These are phyloP conservation scores for Erpetoichthys calabaricus DNA, from an alignment of 2,797 vertebrate genomes.

Conservation along the genomic window DNA sequence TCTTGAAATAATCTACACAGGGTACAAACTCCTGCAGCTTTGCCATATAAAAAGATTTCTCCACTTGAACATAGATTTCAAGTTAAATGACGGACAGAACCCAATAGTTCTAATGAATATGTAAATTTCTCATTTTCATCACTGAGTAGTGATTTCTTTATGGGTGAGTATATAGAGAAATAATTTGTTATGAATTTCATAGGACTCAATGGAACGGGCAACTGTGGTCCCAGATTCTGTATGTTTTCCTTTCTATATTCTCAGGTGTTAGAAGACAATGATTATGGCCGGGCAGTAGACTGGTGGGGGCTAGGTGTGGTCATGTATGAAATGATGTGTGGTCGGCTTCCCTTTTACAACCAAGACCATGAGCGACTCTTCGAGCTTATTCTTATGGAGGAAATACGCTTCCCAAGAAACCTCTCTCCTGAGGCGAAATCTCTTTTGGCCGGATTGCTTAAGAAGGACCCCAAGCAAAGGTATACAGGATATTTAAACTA, in stretches of 20 bases:
- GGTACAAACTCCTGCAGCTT: too few species aligned
- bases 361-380: constrained; percentile 91
- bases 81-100: too few species aligned
- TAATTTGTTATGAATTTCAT: too few species aligned
- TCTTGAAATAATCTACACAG: too few species aligned
- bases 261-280: constrained; percentile 88
- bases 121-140: too few species aligned
- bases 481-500: constrained; percentile 15
- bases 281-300: constrained; percentile 84
- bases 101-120: too few species aligned
- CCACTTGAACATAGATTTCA: too few species aligned
- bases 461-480: constrained; percentile 90
- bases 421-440: constrained; percentile 75
- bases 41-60: too few species aligned
- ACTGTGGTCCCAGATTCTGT: neutral
- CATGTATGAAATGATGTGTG: constrained; percentile 97
- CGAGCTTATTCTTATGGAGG: constrained; percentile 89
- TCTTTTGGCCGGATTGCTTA: constrained; percentile 75
- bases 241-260: neutral
- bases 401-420: constrained; percentile 81
- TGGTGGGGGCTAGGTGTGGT: constrained; percentile 95
- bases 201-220: neutral
- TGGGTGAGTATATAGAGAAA: too few species aligned
- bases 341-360: constrained; percentile 89
- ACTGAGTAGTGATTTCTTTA: too few species aligned